phyloP scores from a whole-genome alignment of 2,888 invertebrate genomes.

The Stenolophus ochropezus region DNA sequence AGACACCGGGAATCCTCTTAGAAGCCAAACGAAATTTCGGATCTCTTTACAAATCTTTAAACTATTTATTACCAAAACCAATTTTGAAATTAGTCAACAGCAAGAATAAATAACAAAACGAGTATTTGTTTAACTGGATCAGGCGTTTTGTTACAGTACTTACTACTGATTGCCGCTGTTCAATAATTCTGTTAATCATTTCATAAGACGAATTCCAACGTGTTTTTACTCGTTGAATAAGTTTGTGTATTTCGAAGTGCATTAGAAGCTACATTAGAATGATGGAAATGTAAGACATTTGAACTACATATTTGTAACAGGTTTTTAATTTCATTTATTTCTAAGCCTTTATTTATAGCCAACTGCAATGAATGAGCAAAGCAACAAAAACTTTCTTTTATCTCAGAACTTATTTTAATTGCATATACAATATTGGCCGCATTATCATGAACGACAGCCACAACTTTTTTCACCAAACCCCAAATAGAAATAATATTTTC shows the following conservation, averaged over 20 bases:
- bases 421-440: slow-evolving; percentile 66
- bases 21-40: no score
- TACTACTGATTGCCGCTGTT: background rate
- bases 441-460: slow-evolving; percentile 65
- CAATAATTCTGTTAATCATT: background rate
- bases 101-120: no score
- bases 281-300: background rate
- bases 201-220: background rate
- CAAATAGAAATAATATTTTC: slow-evolving; percentile 60
- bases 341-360: slow-evolving; percentile 32
- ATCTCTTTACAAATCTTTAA: no score
- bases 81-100: no score
- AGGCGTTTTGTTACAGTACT: no score
- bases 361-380: background rate
- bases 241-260: background rate
- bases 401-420: background rate
- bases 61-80: no score
- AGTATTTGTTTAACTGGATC: no score
- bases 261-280: background rate
- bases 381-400: slow-evolving; percentile 12
- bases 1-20: no score
- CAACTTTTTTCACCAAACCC: slow-evolving; percentile 64
- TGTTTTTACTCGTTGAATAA: background rate
- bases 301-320: background rate
- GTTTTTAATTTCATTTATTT: slow-evolving; percentile 50